phyloP scores from a whole-genome alignment of 2,797 vertebrate species.

The Phoeniculus purpureus region DNA sequence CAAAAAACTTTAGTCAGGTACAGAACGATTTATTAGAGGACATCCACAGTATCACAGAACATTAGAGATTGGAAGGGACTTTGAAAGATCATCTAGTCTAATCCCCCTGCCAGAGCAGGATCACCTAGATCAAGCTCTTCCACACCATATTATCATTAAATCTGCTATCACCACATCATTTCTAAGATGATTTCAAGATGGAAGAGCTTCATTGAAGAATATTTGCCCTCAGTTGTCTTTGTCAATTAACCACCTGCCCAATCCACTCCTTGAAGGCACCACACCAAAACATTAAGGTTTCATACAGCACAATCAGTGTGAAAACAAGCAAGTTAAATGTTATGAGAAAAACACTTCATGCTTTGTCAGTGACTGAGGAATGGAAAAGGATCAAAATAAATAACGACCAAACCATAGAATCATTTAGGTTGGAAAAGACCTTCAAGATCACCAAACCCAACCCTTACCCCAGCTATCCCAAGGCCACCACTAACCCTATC shows the following conservation, averaged over 20 bases:
- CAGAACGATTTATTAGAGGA: not conserved
- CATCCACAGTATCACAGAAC: too few relatives aligned
- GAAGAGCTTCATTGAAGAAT: not conserved
- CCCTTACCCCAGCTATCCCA: too few relatives aligned
- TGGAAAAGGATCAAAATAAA: not conserved
- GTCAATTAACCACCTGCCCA: not conserved
- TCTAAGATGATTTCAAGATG: not conserved
- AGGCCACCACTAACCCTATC: too few relatives aligned
- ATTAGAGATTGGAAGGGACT: too few relatives aligned
- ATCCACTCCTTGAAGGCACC: not conserved
- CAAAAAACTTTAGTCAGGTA: not conserved
- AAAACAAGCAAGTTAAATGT: not conserved
- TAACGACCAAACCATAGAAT: not conserved
- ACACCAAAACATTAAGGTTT: not conserved
- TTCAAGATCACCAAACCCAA: too few relatives aligned
- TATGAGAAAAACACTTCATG: not conserved
- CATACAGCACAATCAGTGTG: fast-evolving
- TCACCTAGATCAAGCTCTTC: too few relatives aligned
- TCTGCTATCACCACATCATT: not conserved
- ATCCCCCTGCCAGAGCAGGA: too few relatives aligned
- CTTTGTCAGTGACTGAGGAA: not conserved
- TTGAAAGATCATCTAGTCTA: too few relatives aligned
- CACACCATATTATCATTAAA: not conserved
- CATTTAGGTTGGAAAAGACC: too few relatives aligned
- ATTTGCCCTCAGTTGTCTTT: not conserved